Conservation (phyloP, 1,140 invertebrate genomes). For the Palaemon carinicauda region DNA sequence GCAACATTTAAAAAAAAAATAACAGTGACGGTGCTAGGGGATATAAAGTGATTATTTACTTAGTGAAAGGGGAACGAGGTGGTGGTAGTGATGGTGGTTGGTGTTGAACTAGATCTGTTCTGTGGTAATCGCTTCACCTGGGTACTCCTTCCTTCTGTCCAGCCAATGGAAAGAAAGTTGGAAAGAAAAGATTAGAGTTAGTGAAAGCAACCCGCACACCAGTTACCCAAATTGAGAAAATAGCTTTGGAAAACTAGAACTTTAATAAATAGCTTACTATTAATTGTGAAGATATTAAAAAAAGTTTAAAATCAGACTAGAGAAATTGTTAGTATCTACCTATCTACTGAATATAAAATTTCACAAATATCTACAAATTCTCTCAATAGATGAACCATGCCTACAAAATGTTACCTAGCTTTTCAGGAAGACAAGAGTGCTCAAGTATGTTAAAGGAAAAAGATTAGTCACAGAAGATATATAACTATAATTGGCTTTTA, state of each 20-base stretch:
- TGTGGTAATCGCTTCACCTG: slow-evolving; percentile 57
- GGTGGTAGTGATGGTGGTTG: slow-evolving; percentile 52
- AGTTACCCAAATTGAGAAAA: background rate
- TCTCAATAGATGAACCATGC: too few relatives aligned
- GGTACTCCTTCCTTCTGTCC: slow-evolving; percentile 51
- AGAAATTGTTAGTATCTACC: background rate
- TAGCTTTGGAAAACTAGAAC: slow-evolving; percentile 28
- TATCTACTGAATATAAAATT: background rate
- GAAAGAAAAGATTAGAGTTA: slow-evolving; percentile 24
- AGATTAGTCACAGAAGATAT: too few relatives aligned
- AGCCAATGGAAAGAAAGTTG: background rate
- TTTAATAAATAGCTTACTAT: background rate
- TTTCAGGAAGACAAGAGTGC: too few relatives aligned
- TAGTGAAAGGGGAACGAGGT: slow-evolving; percentile 53
- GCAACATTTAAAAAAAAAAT: background rate
- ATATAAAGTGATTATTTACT: slow-evolving; percentile 54
- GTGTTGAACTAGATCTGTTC: slow-evolving; percentile 56
- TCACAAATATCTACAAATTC: too few relatives aligned
- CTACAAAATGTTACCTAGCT: too few relatives aligned
- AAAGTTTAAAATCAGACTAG: too few relatives aligned
- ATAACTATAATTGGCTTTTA: too few relatives aligned
- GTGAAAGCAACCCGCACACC: background rate
- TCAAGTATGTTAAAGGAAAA: too few relatives aligned
- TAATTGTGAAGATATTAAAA: background rate
- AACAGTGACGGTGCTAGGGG: slow-evolving; percentile 34